A percentile compares a stretch with the other conserved stretches of the same genome.
Conservation (phyloP, 2,113 vertebrate species). For the Oreotrochilus melanogaster region DNA sequence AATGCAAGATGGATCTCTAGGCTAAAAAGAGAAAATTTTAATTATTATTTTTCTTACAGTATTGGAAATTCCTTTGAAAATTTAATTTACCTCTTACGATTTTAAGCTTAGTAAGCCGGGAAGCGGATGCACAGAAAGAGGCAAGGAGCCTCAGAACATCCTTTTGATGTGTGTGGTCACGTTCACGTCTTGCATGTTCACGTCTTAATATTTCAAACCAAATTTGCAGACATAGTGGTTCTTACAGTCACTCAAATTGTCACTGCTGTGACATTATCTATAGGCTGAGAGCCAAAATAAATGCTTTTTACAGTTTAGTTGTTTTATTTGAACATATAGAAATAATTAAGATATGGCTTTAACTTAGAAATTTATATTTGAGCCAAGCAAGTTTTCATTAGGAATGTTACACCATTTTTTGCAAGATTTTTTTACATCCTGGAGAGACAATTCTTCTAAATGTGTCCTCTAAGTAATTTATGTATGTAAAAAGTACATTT, state of each 20-base stretch:
- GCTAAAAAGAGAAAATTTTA: background rate
- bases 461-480: background rate
- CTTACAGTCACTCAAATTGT: constrained; percentile 1
- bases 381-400: background rate
- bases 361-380: background rate
- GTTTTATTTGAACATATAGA: background rate
- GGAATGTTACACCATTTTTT: background rate
- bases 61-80: background rate
- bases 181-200: background rate
- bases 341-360: background rate
- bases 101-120: background rate
- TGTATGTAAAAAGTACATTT: background rate
- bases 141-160: background rate
- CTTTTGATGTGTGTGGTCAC: constrained; percentile 21
- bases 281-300: background rate
- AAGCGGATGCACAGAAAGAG: background rate
- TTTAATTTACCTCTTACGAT: background rate
- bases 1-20: background rate
- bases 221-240: background rate
- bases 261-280: background rate
- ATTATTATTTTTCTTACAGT: background rate
- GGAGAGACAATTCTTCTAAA: background rate
- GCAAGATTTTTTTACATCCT: background rate
- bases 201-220: background rate
- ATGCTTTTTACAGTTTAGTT: background rate